Evolutionary conservation across 2,113 vertebrate genomes (phyloP).

Genomic region (Mirounga angustirostris): DNA sequence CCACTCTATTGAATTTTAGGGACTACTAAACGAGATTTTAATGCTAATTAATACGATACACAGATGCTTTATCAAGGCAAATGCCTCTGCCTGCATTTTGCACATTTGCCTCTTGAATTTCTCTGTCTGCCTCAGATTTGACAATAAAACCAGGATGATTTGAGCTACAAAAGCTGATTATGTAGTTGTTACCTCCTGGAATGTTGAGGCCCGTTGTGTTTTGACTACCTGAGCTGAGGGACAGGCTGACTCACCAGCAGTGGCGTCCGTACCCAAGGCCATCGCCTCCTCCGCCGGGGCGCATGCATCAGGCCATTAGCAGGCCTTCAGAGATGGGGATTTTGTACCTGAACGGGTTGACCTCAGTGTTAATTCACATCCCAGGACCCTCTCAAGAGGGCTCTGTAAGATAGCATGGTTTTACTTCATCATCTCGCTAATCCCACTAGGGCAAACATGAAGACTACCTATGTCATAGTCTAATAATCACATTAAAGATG

Average conservation of each 20-base stretch:
- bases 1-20: not conserved
- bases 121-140: not conserved
- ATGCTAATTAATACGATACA: not conserved
- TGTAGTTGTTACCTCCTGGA: not conserved
- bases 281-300: not conserved
- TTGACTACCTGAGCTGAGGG: not conserved
- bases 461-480: not conserved
- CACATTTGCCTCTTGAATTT: not conserved
- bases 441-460: not conserved
- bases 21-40: not conserved
- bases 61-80: not conserved
- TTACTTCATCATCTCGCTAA: not conserved
- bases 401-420: not conserved
- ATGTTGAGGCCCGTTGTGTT: not conserved
- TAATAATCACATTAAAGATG: not conserved
- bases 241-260: not conserved
- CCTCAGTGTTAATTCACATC: not conserved
- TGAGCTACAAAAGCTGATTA: not conserved
- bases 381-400: not conserved
- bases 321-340: not conserved
- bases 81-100: not conserved
- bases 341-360: not conserved
- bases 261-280: accelerated
- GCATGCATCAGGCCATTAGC: not conserved
- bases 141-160: not conserved